Base-by-base conservation (phyloP, 2,113 vertebrate genomes). In the Erythrolamprus reginae region DNA sequence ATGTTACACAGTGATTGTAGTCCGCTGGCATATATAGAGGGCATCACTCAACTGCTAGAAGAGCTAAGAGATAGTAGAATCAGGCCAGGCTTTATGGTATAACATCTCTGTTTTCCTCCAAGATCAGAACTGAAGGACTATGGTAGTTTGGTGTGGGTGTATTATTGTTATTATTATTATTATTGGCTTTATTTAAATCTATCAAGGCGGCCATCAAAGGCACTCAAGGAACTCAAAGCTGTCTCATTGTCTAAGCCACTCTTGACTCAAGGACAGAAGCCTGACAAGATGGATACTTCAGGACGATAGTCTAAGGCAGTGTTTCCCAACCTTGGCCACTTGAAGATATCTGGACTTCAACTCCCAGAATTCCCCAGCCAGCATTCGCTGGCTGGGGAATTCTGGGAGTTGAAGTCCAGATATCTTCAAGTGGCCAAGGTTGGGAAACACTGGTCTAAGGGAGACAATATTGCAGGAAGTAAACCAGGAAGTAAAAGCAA, bases 21-120 rank as follows among this genome's bases (percentile, higher is more conserved):
- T 51, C 91, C 2, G 47, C 89, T 82, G 94, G 85, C 17, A 0
- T 85, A 77, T 7, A 42, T 0, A 1, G 65, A 53, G 89, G 6
- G 0, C 28, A 95, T 94, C 93, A 88, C 87, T 95, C 94, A 82
- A 85, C 26, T 51, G 88, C 56, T 94, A 92, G 94, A 92, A 92
- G 89, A 91, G 70, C 0, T 89, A 8, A 0, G 4, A 1, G 88
- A 53, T 58, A 45, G 52, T 0, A 7, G n/a, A 93, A 93, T 90
- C 92, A n/a, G 50, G 53, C 28, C 89, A 84, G 85, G 87, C 48
- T 85, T 87, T 91, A 28, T 21, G 53, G 82, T 38, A 5, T 21
- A 9, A 26, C 84, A 45, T 12, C 50, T 28, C n/a, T 83, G 17
- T 24, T 19, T 61, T 47, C 26, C 24, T 42, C 24, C 24, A 19